phyloP scores from a whole-genome alignment of 2,797 vertebrate genomes.

The Numenius phaeopus region DNA sequence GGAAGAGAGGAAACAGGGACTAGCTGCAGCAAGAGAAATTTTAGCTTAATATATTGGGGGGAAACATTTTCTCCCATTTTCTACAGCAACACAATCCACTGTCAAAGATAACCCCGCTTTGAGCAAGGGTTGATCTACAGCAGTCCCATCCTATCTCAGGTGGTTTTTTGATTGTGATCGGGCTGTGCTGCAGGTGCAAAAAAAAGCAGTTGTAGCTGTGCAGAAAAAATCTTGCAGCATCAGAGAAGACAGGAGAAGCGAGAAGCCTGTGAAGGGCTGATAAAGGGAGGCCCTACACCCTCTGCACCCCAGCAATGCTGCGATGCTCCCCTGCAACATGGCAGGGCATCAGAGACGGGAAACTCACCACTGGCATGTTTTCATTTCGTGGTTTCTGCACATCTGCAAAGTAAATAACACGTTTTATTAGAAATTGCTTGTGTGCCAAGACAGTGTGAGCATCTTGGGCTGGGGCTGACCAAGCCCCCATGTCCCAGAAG shows the following conservation, averaged over 20 bases:
- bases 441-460: fast-evolving
- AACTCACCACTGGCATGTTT: conserved; percentile 23
- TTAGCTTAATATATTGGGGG: not conserved
- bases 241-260: not conserved
- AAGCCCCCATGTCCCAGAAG: not conserved
- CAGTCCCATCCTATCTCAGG: not conserved
- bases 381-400: not conserved
- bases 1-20: not conserved
- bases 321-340: not conserved
- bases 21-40: not conserved
- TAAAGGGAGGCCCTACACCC: not conserved
- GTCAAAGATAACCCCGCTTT: not conserved
- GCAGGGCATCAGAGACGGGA: not conserved
- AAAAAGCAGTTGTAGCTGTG: not conserved
- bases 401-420: conserved; percentile 51
- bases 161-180: not conserved
- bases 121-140: not conserved
- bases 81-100: not conserved
- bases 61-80: not conserved
- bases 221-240: conserved; percentile 18
- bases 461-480: not conserved
- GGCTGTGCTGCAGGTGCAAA: not conserved
- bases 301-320: not conserved
- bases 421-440: not conserved
- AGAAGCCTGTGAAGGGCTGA: not conserved